Conservation (phyloP, 2,888 invertebrate genomes). For the Exephanes ischioxanthus region DNA sequence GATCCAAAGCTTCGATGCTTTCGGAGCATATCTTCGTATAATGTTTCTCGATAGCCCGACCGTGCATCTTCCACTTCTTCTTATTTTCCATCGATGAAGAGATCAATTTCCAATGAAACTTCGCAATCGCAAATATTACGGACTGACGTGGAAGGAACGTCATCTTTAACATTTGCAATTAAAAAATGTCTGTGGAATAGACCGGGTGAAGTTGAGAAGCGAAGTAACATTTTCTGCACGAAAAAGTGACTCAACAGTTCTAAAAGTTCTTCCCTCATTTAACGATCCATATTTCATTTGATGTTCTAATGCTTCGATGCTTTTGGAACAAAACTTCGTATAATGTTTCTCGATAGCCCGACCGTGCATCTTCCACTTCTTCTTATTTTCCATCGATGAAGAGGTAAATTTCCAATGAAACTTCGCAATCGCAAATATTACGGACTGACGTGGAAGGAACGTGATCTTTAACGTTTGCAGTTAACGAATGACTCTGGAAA, state of each 20-base stretch:
- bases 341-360: slow-evolving; percentile 45
- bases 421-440: slow-evolving; percentile 14
- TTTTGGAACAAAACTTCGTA: slow-evolving; percentile 30
- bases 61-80: slow-evolving; percentile 14
- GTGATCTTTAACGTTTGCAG: neutral
- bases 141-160: neutral
- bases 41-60: slow-evolving; percentile 44
- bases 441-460: neutral
- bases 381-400: slow-evolving; percentile 29
- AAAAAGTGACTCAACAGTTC: neutral
- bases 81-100: slow-evolving; percentile 39
- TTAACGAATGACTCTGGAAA: neutral
- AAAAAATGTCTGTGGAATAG: neutral
- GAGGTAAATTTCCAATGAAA: slow-evolving; percentile 20
- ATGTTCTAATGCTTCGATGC: slow-evolving; percentile 3
- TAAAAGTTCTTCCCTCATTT: neutral
- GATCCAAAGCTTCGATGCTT: slow-evolving; percentile 34
- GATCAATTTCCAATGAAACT: slow-evolving; percentile 33
- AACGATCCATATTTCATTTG: neutral
- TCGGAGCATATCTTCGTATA: slow-evolving; percentile 42
- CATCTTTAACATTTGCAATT: neutral
- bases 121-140: slow-evolving; percentile 12
- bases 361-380: slow-evolving; percentile 1
- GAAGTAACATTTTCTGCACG: neutral
- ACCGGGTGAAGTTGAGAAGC: neutral